phyloP scores from a whole-genome alignment of 2,113 vertebrate species.

The Plecturocebus donacophilus region DNA sequence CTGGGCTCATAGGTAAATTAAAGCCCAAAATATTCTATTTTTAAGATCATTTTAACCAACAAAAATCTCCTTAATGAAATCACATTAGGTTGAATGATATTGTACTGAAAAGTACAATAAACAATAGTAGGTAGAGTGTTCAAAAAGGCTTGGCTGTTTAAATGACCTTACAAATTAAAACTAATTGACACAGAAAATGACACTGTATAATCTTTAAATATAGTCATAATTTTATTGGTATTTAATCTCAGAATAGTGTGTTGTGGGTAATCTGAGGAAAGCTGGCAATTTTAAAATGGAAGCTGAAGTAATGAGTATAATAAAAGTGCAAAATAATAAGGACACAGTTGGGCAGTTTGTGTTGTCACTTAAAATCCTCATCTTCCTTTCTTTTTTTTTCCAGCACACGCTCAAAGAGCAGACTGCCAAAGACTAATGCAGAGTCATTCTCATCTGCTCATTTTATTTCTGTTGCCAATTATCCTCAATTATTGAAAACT shows the following conservation, averaged over 20 bases:
- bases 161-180: conserved; percentile 70
- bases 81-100: conserved; percentile 40
- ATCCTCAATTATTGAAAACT: conserved; percentile 85
- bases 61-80: conserved; percentile 21
- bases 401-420: neutral
- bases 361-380: conserved; percentile 67
- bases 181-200: conserved; percentile 73
- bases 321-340: conserved; percentile 61
- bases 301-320: neutral
- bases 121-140: conserved; percentile 34
- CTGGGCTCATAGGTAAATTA: neutral
- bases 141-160: conserved; percentile 64
- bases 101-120: conserved; percentile 63
- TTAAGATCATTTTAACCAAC: conserved; percentile 54
- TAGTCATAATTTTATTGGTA: conserved; percentile 70
- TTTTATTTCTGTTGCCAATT: conserved; percentile 85
- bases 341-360: conserved; percentile 70
- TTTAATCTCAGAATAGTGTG: conserved; percentile 73
- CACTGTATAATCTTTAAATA: conserved; percentile 74
- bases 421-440: conserved; percentile 66
- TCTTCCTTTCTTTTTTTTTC: conserved; percentile 8
- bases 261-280: neutral
- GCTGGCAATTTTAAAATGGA: conserved; percentile 43
- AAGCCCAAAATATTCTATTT: neutral
- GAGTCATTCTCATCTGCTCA: conserved; percentile 80